These are phyloP conservation scores for Harpalus rufipes DNA, from an alignment of 2,888 invertebrate genomes.

Conservation along the genomic window DNA sequence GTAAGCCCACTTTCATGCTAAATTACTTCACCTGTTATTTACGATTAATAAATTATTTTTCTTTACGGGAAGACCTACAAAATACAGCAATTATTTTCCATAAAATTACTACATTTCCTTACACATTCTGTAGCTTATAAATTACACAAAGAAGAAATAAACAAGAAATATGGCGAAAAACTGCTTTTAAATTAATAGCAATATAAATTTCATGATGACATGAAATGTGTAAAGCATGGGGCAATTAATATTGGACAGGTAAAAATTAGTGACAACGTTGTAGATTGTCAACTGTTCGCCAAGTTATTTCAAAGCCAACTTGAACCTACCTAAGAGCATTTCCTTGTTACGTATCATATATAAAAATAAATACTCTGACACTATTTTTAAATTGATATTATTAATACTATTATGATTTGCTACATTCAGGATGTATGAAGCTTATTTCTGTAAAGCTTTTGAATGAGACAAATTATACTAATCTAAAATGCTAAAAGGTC, in stretches of 20 bases:
- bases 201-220: constrained; percentile 31
- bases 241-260: constrained; percentile 33
- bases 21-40: constrained; percentile 27
- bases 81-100: constrained; percentile 39
- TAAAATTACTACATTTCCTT: constrained; percentile 24
- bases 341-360: not conserved
- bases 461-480: too few species aligned
- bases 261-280: constrained; percentile 23
- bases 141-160: constrained; percentile 5
- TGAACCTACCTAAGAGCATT: constrained; percentile 4
- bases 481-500: too few species aligned
- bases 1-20: constrained; percentile 16
- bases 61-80: constrained; percentile 4
- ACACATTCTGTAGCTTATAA: constrained; percentile 9
- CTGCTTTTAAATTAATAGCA: constrained; percentile 24
- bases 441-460: too few species aligned
- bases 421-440: not conserved
- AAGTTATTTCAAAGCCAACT: constrained; percentile 41
- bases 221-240: constrained; percentile 14
- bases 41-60: constrained; percentile 37
- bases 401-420: not conserved
- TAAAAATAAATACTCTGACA: not conserved
- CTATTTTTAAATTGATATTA: not conserved
- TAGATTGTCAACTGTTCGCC: constrained; percentile 56
- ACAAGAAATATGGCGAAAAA: constrained; percentile 35